Evolutionary conservation across 2,797 vertebrate species (phyloP).

Genomic region (Prionace glauca): DNA sequence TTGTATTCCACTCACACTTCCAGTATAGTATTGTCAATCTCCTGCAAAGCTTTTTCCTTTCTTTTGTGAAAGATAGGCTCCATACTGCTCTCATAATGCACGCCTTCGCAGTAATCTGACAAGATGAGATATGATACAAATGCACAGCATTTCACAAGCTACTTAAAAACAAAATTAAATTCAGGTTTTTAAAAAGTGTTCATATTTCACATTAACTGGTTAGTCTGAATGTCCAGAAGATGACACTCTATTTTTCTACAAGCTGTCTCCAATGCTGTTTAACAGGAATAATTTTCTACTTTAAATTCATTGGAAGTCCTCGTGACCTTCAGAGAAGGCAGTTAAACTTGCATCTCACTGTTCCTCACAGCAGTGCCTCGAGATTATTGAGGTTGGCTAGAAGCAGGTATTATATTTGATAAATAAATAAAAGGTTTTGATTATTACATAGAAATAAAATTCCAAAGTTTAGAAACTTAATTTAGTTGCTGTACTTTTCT

Average conservation of each 20-base stretch:
- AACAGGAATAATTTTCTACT: neutral
- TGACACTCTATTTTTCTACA: neutral
- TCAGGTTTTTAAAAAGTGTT: neutral
- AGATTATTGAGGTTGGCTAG: neutral
- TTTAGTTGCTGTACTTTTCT: neutral
- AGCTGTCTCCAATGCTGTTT: neutral
- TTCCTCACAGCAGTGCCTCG: neutral
- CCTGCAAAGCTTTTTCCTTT: neutral
- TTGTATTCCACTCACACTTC: neutral
- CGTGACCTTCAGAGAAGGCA: slow-evolving; percentile 3
- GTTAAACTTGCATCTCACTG: neutral
- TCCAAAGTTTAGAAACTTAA: neutral
- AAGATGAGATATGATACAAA: neutral
- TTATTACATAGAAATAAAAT: neutral
- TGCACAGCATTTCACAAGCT: neutral
- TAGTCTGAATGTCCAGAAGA: neutral
- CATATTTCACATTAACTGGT: neutral
- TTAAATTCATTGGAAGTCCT: neutral
- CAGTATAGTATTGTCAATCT: neutral
- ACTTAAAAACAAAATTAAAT: neutral
- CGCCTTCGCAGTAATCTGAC: neutral
- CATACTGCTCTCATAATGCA: slow-evolving; percentile 14
- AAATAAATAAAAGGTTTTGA: neutral
- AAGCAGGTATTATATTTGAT: neutral
- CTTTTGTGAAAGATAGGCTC: neutral